A percentile compares a stretch with the other conserved stretches of the same genome.
phyloP scores from a whole-genome alignment of 2,888 invertebrate genomes.

The Phytoseiulus persimilis region DNA sequence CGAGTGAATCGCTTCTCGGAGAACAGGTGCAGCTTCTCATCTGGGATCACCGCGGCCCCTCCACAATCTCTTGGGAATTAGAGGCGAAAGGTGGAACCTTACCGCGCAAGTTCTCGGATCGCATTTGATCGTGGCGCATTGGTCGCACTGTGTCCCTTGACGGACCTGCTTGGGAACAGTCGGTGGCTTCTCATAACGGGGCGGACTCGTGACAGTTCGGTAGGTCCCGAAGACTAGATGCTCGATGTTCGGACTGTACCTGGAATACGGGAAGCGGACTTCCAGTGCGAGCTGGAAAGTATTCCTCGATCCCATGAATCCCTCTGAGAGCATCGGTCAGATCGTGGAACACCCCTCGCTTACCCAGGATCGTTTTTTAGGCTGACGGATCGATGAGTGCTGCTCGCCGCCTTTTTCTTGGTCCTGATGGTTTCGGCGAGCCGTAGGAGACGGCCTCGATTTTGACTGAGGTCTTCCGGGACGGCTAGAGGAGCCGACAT shows the following conservation, averaged over 20 bases:
- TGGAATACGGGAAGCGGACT: background rate
- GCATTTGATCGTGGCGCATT: conserved; percentile 17
- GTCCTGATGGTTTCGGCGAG: conserved; percentile 39
- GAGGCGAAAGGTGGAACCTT: no score
- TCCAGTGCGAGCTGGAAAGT: no score
- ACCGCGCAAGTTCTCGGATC: conserved; percentile 38
- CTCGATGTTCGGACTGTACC: conserved; percentile 30
- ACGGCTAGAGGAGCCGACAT: conserved; percentile 33
- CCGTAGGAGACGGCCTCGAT: conserved; percentile 39
- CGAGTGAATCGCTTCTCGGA: no score
- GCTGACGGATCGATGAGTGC: conserved; percentile 8
- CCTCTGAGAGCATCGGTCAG: no score
- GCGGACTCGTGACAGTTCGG: conserved; percentile 31
- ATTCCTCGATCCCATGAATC: no score
- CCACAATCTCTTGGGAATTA: no score
- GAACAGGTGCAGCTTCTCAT: no score
- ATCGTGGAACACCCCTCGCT: background rate
- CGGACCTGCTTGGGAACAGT: background rate
- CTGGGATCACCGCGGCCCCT: no score
- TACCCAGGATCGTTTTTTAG: conserved; percentile 37
- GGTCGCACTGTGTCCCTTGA: background rate
- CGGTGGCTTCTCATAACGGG: background rate
- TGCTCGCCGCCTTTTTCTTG: conserved; percentile 31
- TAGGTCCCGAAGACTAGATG: conserved; percentile 24
- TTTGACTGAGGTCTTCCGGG: conserved; percentile 29